Base-by-base conservation (phyloP, 2,113 vertebrate genomes). In the Varanus komodoensis region DNA sequence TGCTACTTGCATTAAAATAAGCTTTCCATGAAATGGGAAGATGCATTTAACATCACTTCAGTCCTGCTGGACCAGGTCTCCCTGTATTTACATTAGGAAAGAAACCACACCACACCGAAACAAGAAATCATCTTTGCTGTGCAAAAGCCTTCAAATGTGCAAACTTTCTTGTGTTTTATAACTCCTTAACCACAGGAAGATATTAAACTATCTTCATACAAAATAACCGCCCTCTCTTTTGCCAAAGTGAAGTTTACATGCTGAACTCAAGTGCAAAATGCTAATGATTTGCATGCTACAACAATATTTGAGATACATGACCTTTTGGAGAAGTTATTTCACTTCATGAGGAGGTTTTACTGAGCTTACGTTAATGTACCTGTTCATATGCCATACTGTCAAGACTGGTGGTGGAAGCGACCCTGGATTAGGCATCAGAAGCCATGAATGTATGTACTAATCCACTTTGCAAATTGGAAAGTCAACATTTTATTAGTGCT, bases 391-490 rank as follows among this genome's bases (percentile, higher is more conserved):
- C 74, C 83, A 86, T n/a, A 82, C 3, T 85, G 84, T 89, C 14
- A 54, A 34, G 9, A 12, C 38, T 77, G 38, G 92, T 61, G 69
- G 12, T 92, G 57, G 11, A 44, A 6, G 84, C 7, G 84, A 25
- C 44, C 87, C 87, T 19, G 27, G 93, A 89, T 2, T 38, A 84
- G 25, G 64, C 86, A 87, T 84, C 73, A 88, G 48, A 93, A 94
- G 86, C 12, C 38, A 9, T 14, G 23, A 71, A 48, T 0, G 1
- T 44, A 91, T 91, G 84, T 69, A 81, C 50, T 91, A 88, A 91
- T 86, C 80, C 34, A 77, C 78, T 89, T 87, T 34, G 48, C 14
- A 93, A 91, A 93, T 73, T 89, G 48, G 92, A 92, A 91, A 93
- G 27, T 84, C 81, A 87, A 74, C n/a, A 77, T 89, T 90, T 89